Percentiles rank a stretch among this genome's conserved stretches.
Conservation (phyloP, 2,888 invertebrate species). For the Selenia dentaria region DNA sequence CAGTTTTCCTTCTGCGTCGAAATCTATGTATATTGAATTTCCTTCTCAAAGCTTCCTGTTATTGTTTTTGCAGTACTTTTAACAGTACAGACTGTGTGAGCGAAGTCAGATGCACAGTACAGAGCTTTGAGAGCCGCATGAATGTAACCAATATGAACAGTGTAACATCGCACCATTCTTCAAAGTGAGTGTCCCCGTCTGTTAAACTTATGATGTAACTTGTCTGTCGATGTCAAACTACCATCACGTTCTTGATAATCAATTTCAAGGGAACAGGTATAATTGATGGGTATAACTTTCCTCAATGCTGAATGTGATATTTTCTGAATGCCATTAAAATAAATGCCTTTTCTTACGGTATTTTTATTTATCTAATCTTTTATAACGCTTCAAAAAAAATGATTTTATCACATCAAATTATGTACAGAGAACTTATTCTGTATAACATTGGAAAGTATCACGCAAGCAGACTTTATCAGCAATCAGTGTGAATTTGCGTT, state of each 20-base stretch:
- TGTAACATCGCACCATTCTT: slow-evolving; percentile 70
- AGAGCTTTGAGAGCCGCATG: slow-evolving; percentile 81
- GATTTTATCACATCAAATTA: no score
- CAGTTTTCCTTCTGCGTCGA: neutral
- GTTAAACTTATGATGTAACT: slow-evolving; percentile 27
- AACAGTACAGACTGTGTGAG: slow-evolving; percentile 81
- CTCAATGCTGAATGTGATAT: neutral
- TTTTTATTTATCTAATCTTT: no score
- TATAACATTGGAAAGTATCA: slow-evolving; percentile 26
- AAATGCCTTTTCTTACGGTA: no score
- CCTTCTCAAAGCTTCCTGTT: slow-evolving; percentile 33
- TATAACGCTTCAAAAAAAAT: no score
- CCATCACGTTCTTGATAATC: slow-evolving; percentile 7
- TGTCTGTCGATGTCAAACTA: slow-evolving; percentile 17
- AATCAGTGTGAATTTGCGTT: slow-evolving; percentile 31
- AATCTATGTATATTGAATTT: slow-evolving; percentile 20
- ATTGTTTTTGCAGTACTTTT: slow-evolving; percentile 83
- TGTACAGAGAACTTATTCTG: no score
- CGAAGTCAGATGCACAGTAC: slow-evolving; percentile 75
- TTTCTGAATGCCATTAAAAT: no score
- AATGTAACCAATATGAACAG: slow-evolving; percentile 77
- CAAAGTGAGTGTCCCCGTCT: slow-evolving; percentile 70
- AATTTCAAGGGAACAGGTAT: neutral
- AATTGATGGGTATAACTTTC: neutral
- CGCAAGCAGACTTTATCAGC: slow-evolving; percentile 22